phyloP scores from a whole-genome alignment of 2,888 invertebrate species.

The Cremastinae sp. region DNA sequence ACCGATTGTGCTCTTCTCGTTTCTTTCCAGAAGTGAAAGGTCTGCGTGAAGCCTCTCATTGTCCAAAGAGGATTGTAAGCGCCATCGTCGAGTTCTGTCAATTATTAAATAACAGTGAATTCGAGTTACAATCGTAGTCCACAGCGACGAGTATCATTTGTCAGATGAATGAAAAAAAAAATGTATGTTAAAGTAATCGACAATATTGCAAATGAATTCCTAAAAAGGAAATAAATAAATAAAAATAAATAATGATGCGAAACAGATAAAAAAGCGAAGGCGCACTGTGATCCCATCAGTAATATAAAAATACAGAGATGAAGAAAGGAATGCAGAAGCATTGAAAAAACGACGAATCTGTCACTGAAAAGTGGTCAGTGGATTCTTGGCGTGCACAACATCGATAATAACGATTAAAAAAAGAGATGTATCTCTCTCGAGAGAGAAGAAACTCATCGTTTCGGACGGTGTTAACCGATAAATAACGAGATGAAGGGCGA shows the following conservation, averaged over 20 bases:
- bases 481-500: slow-evolving; percentile 1
- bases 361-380: slow-evolving; percentile 22
- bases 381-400: slow-evolving; percentile 51
- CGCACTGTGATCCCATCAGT: slow-evolving; percentile 39
- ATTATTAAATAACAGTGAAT: slow-evolving; percentile 43
- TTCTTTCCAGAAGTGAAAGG: slow-evolving; percentile 99
- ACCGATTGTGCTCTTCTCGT: slow-evolving; percentile 94
- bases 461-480: neutral
- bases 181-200: neutral
- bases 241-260: slow-evolving; percentile 1
- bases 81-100: slow-evolving; percentile 94
- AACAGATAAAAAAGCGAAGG: slow-evolving; percentile 41
- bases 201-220: neutral
- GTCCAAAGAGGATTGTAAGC: slow-evolving; percentile 97
- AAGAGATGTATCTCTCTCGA: neutral
- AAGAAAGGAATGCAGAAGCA: slow-evolving; percentile 22
- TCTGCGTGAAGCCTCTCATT: slow-evolving; percentile 97
- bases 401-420: slow-evolving; percentile 39
- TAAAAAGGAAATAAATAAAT: slow-evolving; percentile 1
- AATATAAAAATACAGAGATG: slow-evolving; percentile 19
- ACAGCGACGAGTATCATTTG: slow-evolving; percentile 14
- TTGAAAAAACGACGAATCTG: slow-evolving; percentile 2
- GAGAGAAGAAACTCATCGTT: neutral
- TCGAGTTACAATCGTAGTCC: slow-evolving; percentile 45
- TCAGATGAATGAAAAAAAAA: neutral